These are phyloP conservation scores for Agrypnus murinus DNA, from an alignment of 2,888 invertebrate species.

Conservation along the genomic window DNA sequence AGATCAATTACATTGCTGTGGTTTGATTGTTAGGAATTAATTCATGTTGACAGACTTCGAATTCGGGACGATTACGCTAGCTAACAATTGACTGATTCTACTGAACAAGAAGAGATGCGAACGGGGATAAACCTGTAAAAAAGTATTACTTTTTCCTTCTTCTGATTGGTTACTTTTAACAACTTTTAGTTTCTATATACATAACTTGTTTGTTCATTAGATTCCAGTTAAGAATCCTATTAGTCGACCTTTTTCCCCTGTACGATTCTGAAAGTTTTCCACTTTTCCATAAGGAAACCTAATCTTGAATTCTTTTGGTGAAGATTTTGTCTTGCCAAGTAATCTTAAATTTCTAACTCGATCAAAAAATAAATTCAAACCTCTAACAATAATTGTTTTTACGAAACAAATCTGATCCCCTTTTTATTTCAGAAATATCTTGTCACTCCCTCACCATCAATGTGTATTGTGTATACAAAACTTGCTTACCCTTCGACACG, in stretches of 20 bases:
- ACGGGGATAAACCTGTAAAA: neutral
- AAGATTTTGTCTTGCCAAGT: too few species aligned
- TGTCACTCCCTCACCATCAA: constrained; percentile 50
- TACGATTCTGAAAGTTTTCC: too few species aligned
- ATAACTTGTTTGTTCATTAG: too few species aligned
- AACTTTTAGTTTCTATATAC: too few species aligned
- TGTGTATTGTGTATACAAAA: constrained; percentile 37
- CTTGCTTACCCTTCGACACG: constrained; percentile 55
- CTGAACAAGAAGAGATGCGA: constrained; percentile 17
- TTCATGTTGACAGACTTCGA: constrained; percentile 62
- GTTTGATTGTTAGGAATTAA: constrained; percentile 63
- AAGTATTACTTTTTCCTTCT: too few species aligned
- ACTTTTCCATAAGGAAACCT: too few species aligned
- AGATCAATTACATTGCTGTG: constrained; percentile 60
- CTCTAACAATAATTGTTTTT: constrained; percentile 21
- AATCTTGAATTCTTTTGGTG: too few species aligned
- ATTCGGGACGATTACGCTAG: constrained; percentile 45
- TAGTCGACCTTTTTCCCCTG: too few species aligned
- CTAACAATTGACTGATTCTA: constrained; percentile 35
- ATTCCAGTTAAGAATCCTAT: too few species aligned
- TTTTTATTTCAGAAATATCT: constrained; percentile 19
- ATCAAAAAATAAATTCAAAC: too few species aligned
- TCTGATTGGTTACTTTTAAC: too few species aligned
- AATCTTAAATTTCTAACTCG: too few species aligned
- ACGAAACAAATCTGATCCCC: constrained; percentile 15